A percentile compares a stretch with the other conserved stretches of the same genome.
Evolutionary conservation across 2,797 vertebrate genomes (phyloP).

Genomic region (Momotus momota): DNA sequence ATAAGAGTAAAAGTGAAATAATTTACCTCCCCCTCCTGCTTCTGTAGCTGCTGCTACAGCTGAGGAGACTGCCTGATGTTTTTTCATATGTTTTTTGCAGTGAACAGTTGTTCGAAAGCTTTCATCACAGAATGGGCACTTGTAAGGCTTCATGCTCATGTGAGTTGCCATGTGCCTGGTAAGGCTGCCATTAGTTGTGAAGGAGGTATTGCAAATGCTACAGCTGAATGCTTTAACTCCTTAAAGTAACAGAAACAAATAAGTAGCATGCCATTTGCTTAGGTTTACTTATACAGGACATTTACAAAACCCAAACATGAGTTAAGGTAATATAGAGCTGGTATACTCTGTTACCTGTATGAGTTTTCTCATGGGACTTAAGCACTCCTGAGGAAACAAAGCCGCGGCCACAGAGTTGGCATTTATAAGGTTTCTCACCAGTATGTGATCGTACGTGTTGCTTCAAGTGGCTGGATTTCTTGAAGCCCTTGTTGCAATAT

Average conservation of each 20-base stretch:
- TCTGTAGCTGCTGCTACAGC: slow-evolving; percentile 68
- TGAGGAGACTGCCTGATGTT: slow-evolving; percentile 83
- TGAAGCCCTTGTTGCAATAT: slow-evolving; percentile 95
- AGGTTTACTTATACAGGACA: background rate
- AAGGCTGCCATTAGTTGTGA: slow-evolving; percentile 98
- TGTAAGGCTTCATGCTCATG: slow-evolving; percentile 90
- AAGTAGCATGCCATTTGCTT: slow-evolving; percentile 17
- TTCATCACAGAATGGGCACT: slow-evolving; percentile 92
- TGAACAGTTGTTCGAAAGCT: slow-evolving; percentile 92
- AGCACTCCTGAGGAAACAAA: slow-evolving; percentile 97
- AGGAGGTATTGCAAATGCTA: slow-evolving; percentile 89
- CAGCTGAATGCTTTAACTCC: slow-evolving; percentile 97
- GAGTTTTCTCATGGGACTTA: slow-evolving; percentile 97
- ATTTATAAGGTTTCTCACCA: slow-evolving; percentile 95
- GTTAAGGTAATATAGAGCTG: background rate
- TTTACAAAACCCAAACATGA: background rate
- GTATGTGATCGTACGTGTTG: slow-evolving; percentile 97
- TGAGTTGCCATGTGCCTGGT: slow-evolving; percentile 97
- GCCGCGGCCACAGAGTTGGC: slow-evolving; percentile 91
- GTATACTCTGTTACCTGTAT: slow-evolving; percentile 86
- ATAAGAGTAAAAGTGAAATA: slow-evolving; percentile 45
- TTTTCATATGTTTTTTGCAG: slow-evolving; percentile 94
- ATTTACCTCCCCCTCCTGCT: slow-evolving; percentile 77
- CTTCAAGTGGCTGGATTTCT: slow-evolving; percentile 98
- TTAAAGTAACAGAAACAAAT: slow-evolving; percentile 64